Evolutionary conservation across 2,113 vertebrate genomes (phyloP), one percentile per base, ranked within the genome.

Genomic region (Dicentrarchus labrax): DNA sequence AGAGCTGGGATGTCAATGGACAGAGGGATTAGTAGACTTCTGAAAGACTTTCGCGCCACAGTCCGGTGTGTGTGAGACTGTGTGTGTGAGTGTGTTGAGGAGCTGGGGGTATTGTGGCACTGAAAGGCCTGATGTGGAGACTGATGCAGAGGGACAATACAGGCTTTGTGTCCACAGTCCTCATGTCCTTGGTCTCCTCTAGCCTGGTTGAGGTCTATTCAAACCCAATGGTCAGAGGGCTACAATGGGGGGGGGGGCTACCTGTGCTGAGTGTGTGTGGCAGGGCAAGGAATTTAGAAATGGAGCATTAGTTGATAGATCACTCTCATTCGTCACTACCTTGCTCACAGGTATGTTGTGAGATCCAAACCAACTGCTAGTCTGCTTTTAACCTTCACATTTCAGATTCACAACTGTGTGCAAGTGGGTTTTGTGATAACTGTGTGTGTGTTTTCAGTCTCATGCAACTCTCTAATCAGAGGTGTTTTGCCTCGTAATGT

Each of bases 101-200:
- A 81, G 85, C 78, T 69, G 78, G 53, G 84, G 82, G 68, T 84
- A 93, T 92, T 93, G 89, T 93, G 85, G 72, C 64, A 43, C 65
- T 93, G 89, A 93, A 93, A 90, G 78, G 87, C 86, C 93, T 93
- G 94, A 95, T 94, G 91, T 92, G 89, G 90, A 90, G 91, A 86
- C 90, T 89, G 89, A 95, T 93, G 92, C 90, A 80, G 64, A 57
- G 83, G 89, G 88, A 95, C 93, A 95, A 95, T 94, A 80, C 78
- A 19, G 82, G 86, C 91, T 95, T 95, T 96, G 94, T 94, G 85
- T 86, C 86, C 71, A 51, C 13, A 75, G 86, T 78, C 87, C 79
- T 57, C 76, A 24, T 87, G 83, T 82, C 91, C 90, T 90, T 90
- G 93, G 90, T 88, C 78, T 80, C 83, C 85, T 86, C 78, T 87